phyloP scores from a whole-genome alignment of 2,888 invertebrate genomes.

The Clunio marinus region DNA sequence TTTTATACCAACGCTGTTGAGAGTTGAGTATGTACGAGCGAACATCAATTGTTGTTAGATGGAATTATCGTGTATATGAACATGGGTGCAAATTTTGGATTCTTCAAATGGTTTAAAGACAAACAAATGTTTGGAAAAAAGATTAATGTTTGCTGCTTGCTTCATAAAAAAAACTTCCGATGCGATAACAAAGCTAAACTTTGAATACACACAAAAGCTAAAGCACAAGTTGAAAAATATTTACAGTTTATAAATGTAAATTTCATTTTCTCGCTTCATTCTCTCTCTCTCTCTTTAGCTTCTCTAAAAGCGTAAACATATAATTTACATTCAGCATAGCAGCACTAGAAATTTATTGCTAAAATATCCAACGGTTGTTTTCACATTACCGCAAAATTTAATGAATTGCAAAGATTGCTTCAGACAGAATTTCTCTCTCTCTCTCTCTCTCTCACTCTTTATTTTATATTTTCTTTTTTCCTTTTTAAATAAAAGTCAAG shows the following conservation, averaged over 20 bases:
- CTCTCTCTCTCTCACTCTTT: neutral
- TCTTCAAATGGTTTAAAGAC: no score
- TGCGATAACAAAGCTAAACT: neutral
- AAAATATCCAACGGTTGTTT: constrained; percentile 35
- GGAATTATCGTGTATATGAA: no score
- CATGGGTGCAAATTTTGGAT: no score
- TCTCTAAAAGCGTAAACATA: constrained; percentile 17
- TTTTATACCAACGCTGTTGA: no score
- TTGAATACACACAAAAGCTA: neutral
- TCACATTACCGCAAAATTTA: constrained; percentile 33
- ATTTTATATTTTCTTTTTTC: no score
- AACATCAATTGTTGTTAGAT: no score
- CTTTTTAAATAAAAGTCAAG: no score
- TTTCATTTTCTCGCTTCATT: constrained; percentile 3
- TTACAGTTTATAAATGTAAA: constrained; percentile 39
- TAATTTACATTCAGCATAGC: constrained; percentile 37
- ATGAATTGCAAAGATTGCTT: constrained; percentile 38
- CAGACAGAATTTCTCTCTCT: constrained; percentile 26
- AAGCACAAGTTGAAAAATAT: constrained; percentile 34
- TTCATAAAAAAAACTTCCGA: neutral
- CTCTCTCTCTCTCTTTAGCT: constrained; percentile 6
- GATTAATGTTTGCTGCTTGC: neutral
- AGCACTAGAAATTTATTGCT: constrained; percentile 31
- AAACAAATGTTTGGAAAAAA: no score
- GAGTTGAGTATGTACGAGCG: no score